Conservation (phyloP, 2,113 vertebrate species). For the Nesogale talazaci region DNA sequence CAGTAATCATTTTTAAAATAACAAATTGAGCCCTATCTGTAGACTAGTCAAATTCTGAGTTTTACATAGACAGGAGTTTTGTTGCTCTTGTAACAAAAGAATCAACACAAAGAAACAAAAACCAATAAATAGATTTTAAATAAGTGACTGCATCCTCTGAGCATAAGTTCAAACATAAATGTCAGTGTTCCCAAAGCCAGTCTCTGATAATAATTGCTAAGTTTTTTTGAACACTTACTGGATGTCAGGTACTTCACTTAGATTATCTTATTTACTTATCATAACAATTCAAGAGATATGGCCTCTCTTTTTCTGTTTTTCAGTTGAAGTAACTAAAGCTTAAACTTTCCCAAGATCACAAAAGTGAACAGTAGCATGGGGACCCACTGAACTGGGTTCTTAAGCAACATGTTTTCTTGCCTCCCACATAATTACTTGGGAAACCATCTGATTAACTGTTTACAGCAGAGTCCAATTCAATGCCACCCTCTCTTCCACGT, state of each 20-base stretch:
- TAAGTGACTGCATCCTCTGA: conserved; percentile 1
- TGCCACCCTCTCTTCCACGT: conserved; percentile 30
- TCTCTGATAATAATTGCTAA: neutral
- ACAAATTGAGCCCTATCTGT: neutral
- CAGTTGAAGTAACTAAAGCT: conserved; percentile 4
- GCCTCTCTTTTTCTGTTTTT: conserved; percentile 6
- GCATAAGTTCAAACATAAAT: neutral
- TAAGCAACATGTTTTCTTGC: conserved; percentile 46
- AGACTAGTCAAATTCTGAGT: neutral
- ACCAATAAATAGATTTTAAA: neutral
- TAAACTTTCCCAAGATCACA: neutral
- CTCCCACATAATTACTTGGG: conserved; percentile 54
- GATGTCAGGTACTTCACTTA: neutral
- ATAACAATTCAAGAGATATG: conserved; percentile 23
- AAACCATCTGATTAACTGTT: conserved; percentile 57
- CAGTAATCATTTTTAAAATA: neutral
- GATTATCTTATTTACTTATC: conserved; percentile 6
- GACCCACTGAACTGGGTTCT: neutral
- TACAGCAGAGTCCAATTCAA: conserved; percentile 34
- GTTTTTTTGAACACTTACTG: conserved; percentile 12
- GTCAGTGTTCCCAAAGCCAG: neutral
- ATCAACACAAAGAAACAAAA: neutral
- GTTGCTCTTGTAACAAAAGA: neutral
- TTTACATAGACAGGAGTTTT: neutral
- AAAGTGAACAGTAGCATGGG: neutral